Base-by-base conservation (phyloP, 2,113 vertebrate species). In the Pelmatolapia mariae region DNA sequence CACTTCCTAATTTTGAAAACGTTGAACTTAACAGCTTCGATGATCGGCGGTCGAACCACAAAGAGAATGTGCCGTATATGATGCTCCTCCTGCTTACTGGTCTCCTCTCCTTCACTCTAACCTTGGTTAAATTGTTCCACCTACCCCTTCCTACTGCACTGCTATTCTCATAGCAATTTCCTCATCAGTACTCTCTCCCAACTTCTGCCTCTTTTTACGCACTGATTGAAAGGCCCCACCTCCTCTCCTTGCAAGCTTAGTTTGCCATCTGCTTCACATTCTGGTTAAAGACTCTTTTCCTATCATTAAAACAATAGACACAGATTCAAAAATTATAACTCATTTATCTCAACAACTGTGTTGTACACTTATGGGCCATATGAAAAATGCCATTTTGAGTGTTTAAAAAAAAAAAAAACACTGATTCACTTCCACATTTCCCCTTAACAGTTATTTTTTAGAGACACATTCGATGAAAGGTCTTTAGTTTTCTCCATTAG, bases 211-310 rank as follows among this genome's bases (percentile, higher is more conserved):
- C 89, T 82, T 86, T 93, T 93, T 90, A 86, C 36, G 6, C 82
- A 89, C 89, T 90, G 91, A 92, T 93, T 93, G 92, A 81, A 86
- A 92, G 79, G 84, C 80, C 84, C 89, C 68, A 87, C 88, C 89
- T 86, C 63, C 31, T 85, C 73, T 86, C 50, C 50, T 87, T 68
- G 83, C 82, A 86, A 87, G 78, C 86, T 90, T 80, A 82, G 76
- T 82, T 84, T 84, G 87, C 91, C 91, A 93, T 93, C 93, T 93
- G 91, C 38, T 85, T 86, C 45, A 61, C 88, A 85, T 86, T 87
- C 80, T 86, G 54, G 68, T 78, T 83, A 68, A 92, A 90, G 82
- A 80, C 66, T 76, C 33, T 63, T 86, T 87, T 73, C 52, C 78
- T 53, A 92, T 87, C 52, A 89, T 81, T 81, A 81, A 43, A 87